These are phyloP conservation scores for Heliconius hermathena DNA, from an alignment of 1,140 invertebrate species.

Conservation along the genomic window DNA sequence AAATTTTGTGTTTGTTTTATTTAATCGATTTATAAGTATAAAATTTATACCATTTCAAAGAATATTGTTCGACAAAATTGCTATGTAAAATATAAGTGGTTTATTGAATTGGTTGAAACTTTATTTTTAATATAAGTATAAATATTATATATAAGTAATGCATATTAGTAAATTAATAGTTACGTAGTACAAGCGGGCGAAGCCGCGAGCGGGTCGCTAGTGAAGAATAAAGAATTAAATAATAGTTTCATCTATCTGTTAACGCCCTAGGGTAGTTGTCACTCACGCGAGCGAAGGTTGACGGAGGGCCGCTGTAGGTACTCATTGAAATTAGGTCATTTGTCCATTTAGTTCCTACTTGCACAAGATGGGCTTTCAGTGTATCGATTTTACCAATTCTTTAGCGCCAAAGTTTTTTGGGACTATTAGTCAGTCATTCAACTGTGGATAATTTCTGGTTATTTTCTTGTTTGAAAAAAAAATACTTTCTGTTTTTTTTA, in stretches of 20 bases:
- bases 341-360: constrained; percentile 62
- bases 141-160: no score
- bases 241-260: constrained; percentile 39
- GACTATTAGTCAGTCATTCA: background rate
- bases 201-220: no score
- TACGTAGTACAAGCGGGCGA: no score
- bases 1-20: no score
- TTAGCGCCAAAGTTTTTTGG: background rate
- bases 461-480: background rate
- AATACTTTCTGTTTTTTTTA: no score
- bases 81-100: no score
- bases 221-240: constrained; percentile 10
- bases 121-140: no score
- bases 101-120: no score
- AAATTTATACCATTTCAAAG: no score
- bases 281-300: constrained; percentile 60
- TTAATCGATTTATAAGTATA: no score
- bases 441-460: background rate
- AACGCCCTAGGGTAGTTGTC: constrained; percentile 42
- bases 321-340: constrained; percentile 76
- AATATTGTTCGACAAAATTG: no score
- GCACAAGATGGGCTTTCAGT: constrained; percentile 44
- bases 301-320: constrained; percentile 47
- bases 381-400: constrained; percentile 45
- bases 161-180: no score